Evolutionary conservation across 2,113 vertebrate species (phyloP).

Genomic region (Acanthisitta chloris): DNA sequence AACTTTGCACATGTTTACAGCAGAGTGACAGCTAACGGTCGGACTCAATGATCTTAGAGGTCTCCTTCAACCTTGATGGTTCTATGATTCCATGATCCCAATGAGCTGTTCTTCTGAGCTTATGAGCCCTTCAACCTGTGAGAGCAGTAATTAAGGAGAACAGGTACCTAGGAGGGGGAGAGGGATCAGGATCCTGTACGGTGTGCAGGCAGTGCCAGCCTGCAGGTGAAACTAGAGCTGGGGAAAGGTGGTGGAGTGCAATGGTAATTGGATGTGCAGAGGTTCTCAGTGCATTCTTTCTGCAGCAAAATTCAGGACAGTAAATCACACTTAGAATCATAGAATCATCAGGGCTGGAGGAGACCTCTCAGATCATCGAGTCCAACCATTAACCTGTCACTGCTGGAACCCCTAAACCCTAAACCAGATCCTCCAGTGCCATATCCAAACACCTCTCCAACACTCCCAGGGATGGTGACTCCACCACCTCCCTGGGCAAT

Average conservation of each 20-base stretch:
- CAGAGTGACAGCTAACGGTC: too few relatives aligned
- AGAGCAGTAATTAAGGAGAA: background rate
- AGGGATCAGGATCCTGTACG: background rate
- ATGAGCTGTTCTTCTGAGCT: background rate
- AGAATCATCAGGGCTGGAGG: too few relatives aligned
- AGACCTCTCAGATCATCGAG: too few relatives aligned
- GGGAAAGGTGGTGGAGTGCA: background rate
- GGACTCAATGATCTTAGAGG: too few relatives aligned
- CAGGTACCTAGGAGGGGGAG: background rate
- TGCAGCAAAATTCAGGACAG: background rate
- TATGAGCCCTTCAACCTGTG: background rate
- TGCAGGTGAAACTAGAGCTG: background rate
- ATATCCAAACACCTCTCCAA: too few relatives aligned
- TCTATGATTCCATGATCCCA: too few relatives aligned
- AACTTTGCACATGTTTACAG: background rate
- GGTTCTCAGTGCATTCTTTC: background rate
- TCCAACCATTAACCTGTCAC: too few relatives aligned
- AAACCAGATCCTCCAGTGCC: too few relatives aligned
- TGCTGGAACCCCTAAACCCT: too few relatives aligned
- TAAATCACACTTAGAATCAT: background rate
- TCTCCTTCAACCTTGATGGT: too few relatives aligned
- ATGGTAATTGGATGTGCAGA: background rate
- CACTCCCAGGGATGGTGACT: too few relatives aligned
- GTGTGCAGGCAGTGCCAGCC: background rate
- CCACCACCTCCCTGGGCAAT: too few relatives aligned